Base-by-base conservation (phyloP, 2,888 invertebrate species). In the Drosophila niveifrons region DNA sequence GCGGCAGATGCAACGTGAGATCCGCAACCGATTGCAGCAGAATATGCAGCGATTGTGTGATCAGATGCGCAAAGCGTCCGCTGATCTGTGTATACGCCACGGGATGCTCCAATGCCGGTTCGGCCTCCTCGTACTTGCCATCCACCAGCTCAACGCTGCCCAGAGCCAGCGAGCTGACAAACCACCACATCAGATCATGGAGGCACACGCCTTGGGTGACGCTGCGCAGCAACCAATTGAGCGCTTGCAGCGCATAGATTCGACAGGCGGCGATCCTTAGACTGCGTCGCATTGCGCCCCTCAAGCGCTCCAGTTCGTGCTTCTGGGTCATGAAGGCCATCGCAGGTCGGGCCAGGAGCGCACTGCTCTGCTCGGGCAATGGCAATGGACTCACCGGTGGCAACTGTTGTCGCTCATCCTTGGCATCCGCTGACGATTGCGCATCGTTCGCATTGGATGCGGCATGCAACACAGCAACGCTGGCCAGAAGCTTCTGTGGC, bases 111-210 rank as follows among this genome's bases (percentile, higher is more conserved):
- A 92, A 64, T 0, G 92, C 91, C 11, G 86, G 86, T 28, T 91
- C 91, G 0, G 86, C 78, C 59, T 91, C 91, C 31, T 90, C 91
- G 15, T 81, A 82, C 41, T 90, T 88, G 10, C 88, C 90, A 50
- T 89, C 90, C 2, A 75, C 61, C 23, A 81, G 64, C 43, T 94
- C 94, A n/a, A 92, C 92, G 43, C 94, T 94, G 23, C 92, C 92
- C 55, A 93, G 86, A 2, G 96, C 95, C 41, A 98, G 93, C 0
- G 98, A 96, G 11, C 96, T 95, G 18, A 98, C 97, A 91, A 98
- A 98, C 96, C 98, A 98, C 99, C 99, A 99, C 91, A 99, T 94
- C 9, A 99, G 94, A 93, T 99, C 99, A 87, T 99, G 98, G 17
- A 99, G 94, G 90, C 97, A 96, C 3, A 96, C 95, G 3, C 98